These are phyloP conservation scores for Epizoanthus fatuus DNA, from an alignment of 92 coral and sea anemone species.

Conservation along the genomic window DNA sequence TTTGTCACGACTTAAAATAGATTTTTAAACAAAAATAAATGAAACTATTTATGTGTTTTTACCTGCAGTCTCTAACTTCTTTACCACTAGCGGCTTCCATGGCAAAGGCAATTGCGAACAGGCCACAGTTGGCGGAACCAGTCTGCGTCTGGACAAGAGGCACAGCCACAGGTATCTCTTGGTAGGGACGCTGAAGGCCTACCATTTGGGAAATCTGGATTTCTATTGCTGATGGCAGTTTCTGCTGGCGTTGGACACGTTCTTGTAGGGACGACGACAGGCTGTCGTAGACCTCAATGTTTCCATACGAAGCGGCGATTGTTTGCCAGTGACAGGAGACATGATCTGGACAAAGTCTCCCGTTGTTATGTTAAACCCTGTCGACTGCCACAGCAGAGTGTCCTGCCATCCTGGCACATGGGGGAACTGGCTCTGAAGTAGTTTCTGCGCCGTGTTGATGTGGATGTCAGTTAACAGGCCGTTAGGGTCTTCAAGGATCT, in stretches of 20 bases:
- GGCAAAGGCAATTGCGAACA: neutral
- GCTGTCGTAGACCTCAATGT: too few species aligned
- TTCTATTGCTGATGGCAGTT: constrained; percentile 15
- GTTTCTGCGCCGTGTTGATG: constrained; percentile 27
- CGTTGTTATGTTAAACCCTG: constrained; percentile 14
- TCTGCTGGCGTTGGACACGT: constrained; percentile 18
- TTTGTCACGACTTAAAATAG: too few species aligned
- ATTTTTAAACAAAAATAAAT: too few species aligned
- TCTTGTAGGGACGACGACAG: neutral
- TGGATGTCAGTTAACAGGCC: constrained; percentile 18
- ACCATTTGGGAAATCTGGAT: constrained; percentile 11
- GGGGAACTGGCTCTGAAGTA: constrained; percentile 37
- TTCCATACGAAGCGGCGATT: too few species aligned
- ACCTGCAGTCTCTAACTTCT: too few species aligned
- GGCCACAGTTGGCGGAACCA: constrained; percentile 26
- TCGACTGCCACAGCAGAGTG: neutral
- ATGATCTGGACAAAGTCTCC: constrained; percentile 45
- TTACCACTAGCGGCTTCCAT: too few species aligned
- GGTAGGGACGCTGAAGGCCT: constrained; percentile 8
- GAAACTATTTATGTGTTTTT: too few species aligned
- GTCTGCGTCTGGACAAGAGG: constrained; percentile 14
- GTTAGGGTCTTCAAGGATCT: constrained; percentile 21
- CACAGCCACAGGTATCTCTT: neutral
- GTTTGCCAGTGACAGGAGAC: constrained; percentile 25
- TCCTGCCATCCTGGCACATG: constrained; percentile 29